Evolutionary conservation across 1,140 invertebrate genomes (phyloP).

Genomic region (Drosophila virilis): DNA sequence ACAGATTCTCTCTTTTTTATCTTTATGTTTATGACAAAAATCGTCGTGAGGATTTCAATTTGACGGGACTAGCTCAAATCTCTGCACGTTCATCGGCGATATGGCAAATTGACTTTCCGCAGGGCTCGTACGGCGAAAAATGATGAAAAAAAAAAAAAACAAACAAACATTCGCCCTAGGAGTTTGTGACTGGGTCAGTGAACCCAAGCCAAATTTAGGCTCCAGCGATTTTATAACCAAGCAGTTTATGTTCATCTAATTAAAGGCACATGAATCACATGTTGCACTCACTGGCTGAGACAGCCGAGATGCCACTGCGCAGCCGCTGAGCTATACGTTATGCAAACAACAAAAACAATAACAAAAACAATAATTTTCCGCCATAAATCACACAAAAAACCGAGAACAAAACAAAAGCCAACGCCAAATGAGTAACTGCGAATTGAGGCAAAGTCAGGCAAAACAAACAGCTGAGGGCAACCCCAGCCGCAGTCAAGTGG

Average conservation of each 20-base stretch:
- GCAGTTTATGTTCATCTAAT: constrained; percentile 44
- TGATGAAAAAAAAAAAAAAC: constrained; percentile 18
- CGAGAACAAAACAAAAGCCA: constrained; percentile 71
- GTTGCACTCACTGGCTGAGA: constrained; percentile 61
- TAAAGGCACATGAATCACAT: constrained; percentile 71
- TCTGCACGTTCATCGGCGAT: constrained; percentile 74
- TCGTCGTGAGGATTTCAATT: constrained; percentile 74
- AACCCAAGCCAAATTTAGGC: constrained; percentile 29
- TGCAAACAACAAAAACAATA: constrained; percentile 41
- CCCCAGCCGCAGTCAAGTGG: constrained; percentile 29
- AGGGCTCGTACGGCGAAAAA: constrained; percentile 29
- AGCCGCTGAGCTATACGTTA: constrained; percentile 15
- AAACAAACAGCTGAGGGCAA: constrained; percentile 72
- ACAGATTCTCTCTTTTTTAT: constrained; percentile 69
- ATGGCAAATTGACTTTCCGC: constrained; percentile 48
- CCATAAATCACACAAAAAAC: constrained; percentile 76
- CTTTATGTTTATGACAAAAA: constrained; percentile 69
- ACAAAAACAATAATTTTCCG: constrained; percentile 70
- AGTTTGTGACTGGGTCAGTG: constrained; percentile 40
- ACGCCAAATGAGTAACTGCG: constrained; percentile 47
- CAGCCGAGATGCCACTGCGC: constrained; percentile 24
- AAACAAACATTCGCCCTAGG: background rate
- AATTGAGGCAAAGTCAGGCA: constrained; percentile 36
- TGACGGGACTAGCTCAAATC: constrained; percentile 52
- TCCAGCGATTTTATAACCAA: constrained; percentile 43